phyloP scores from a whole-genome alignment of 2,797 vertebrate genomes.

The Anableps anableps region DNA sequence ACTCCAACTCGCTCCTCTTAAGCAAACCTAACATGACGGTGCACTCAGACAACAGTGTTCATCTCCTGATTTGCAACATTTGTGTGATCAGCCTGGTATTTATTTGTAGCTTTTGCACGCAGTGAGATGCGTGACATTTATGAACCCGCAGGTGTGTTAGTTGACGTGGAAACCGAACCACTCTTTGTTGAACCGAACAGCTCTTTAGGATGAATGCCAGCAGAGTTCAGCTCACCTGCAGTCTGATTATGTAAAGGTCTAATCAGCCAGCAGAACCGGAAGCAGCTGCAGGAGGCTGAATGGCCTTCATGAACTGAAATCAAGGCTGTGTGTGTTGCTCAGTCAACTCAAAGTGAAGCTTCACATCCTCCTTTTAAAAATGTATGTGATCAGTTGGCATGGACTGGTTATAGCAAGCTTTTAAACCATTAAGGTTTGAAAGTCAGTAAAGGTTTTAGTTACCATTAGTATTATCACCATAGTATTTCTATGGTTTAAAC shows the following conservation, averaged over 20 bases:
- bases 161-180: neutral
- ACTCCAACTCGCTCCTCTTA: neutral
- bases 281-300: constrained; percentile 5
- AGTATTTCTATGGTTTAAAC: neutral
- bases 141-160: neutral
- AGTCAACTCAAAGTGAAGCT: neutral
- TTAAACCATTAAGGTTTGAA: neutral
- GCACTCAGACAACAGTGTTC: neutral
- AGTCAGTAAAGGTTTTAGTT: neutral
- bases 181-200: neutral
- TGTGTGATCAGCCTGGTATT: neutral
- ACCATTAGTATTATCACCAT: neutral
- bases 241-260: neutral
- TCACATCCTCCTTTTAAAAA: neutral
- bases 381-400: neutral
- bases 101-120: neutral
- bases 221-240: neutral
- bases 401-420: neutral
- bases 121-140: neutral
- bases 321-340: neutral
- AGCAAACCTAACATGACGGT: neutral
- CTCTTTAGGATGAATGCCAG: constrained; percentile 1
- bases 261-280: neutral
- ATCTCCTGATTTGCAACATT: neutral
- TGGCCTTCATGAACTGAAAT: neutral